phyloP scores from a whole-genome alignment of 2,888 invertebrate genomes.

The Anoncus sp. region DNA sequence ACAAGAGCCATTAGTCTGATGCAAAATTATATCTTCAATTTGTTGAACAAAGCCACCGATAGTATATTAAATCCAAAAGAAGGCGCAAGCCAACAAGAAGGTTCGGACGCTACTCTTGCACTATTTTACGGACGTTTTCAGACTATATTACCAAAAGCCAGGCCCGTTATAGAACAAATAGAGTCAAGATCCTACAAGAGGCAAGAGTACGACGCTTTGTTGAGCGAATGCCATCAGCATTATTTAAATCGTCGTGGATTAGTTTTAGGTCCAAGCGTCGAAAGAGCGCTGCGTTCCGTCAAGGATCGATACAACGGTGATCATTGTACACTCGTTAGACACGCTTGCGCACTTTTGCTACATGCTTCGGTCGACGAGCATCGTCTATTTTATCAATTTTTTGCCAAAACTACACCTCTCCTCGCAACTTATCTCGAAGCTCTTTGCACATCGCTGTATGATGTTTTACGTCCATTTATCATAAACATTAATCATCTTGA shows the following conservation, averaged over 20 bases:
- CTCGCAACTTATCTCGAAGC: constrained; percentile 92
- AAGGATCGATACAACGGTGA: constrained; percentile 87
- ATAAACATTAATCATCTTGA: constrained; percentile 99
- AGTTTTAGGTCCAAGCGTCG: constrained; percentile 85
- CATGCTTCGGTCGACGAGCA: constrained; percentile 98
- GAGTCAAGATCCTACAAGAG: constrained; percentile 90
- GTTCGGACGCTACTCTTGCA: constrained; percentile 90
- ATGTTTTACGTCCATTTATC: constrained; percentile 95
- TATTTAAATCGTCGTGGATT: constrained; percentile 90
- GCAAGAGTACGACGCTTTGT: constrained; percentile 90
- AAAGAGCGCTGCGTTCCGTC: constrained; percentile 78
- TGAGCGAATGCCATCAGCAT: constrained; percentile 92
- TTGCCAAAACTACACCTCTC: constrained; percentile 87
- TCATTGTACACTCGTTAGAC: constrained; percentile 93
- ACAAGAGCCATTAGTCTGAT: constrained; percentile 92
- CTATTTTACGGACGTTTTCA: constrained; percentile 98
- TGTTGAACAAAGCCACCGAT: constrained; percentile 91
- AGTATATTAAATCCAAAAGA: constrained; percentile 78
- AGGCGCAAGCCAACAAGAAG: constrained; percentile 71
- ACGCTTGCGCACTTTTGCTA: constrained; percentile 95
- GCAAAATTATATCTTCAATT: constrained; percentile 90
- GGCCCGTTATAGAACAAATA: constrained; percentile 91
- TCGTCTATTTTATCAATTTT: constrained; percentile 96
- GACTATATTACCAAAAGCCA: constrained; percentile 94
- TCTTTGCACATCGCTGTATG: constrained; percentile 95